These are phyloP conservation scores for Euura saliciscinereae DNA, from an alignment of 1,140 invertebrate genomes.

Conservation along the genomic window DNA sequence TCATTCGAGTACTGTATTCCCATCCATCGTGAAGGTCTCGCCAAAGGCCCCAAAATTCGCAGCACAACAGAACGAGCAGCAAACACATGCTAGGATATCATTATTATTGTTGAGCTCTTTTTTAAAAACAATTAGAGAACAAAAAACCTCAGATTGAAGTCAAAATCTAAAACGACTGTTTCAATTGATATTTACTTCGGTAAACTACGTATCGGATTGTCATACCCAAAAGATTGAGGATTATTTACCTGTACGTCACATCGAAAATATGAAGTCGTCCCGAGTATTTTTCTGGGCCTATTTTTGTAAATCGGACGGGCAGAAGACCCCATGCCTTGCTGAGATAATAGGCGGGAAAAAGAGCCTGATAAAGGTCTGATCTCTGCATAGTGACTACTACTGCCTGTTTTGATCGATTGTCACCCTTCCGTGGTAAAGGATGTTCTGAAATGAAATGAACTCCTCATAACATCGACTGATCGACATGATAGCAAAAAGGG, in stretches of 20 bases:
- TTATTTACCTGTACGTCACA: constrained; percentile 43
- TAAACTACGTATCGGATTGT: neutral
- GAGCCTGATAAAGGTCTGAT: constrained; percentile 40
- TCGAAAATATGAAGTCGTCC: constrained; percentile 30
- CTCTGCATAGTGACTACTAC: constrained; percentile 16
- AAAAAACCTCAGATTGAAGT: no score
- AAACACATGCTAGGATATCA: constrained; percentile 30
- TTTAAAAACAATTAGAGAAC: no score
- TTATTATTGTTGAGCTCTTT: no score
- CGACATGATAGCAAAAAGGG: no score
- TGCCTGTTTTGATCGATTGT: neutral
- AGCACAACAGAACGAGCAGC: constrained; percentile 28
- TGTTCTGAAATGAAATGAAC: neutral
- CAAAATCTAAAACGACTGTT: no score
- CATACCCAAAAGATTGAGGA: neutral
- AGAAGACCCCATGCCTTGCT: constrained; percentile 45
- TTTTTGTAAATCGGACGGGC: constrained; percentile 37
- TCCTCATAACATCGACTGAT: no score
- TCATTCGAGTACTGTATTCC: constrained; percentile 52
- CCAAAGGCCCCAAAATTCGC: constrained; percentile 48
- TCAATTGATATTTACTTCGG: neutral
- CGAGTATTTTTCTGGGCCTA: constrained; percentile 30
- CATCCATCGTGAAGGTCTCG: constrained; percentile 52
- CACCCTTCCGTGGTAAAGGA: neutral
- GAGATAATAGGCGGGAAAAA: constrained; percentile 47